phyloP scores from a whole-genome alignment of 2,113 vertebrate species.

The Hemiprocne comata region DNA sequence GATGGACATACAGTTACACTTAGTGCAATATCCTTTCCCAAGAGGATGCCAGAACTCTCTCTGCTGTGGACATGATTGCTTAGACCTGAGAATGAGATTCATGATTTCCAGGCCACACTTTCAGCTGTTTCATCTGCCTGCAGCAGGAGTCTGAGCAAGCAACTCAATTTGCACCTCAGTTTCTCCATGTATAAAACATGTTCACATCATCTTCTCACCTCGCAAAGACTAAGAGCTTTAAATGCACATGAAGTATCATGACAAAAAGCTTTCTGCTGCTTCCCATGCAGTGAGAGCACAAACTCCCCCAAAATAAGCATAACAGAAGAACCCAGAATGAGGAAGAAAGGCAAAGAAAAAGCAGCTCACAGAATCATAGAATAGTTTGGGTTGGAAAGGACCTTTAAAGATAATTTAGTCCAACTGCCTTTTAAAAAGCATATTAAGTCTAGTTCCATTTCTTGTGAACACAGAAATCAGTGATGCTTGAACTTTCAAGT shows the following conservation, averaged over 20 bases:
- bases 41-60: neutral
- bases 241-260: neutral
- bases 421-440: neutral
- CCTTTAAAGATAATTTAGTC: neutral
- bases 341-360: neutral
- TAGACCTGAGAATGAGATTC: neutral
- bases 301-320: neutral
- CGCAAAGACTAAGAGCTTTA: neutral
- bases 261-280: neutral
- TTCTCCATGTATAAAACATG: neutral
- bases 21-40: neutral
- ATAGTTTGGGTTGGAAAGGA: neutral
- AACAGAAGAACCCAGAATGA: neutral
- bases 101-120: rapidly evolving
- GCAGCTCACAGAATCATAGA: neutral
- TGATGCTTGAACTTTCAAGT: neutral
- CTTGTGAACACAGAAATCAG: neutral
- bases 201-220: neutral
- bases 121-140: neutral
- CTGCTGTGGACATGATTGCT: neutral
- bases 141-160: neutral
- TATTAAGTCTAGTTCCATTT: neutral
- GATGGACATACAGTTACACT: neutral
- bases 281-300: neutral
- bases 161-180: neutral